These are phyloP conservation scores for Alfaro cultratus DNA, from an alignment of 2,797 vertebrate genomes.

Conservation along the genomic window DNA sequence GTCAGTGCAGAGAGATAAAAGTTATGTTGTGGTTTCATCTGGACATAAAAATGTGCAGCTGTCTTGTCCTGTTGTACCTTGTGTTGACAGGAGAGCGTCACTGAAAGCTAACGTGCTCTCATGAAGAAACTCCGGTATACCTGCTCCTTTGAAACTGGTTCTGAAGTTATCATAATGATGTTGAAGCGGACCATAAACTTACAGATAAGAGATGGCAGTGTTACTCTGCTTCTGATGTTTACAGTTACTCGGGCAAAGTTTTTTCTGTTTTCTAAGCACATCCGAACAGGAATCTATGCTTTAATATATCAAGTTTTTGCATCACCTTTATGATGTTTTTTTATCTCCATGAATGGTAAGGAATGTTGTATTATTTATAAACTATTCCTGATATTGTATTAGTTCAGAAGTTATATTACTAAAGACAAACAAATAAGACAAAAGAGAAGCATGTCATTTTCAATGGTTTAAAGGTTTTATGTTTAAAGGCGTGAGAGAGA, in stretches of 20 bases:
- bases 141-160: constrained; percentile 32
- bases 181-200: constrained; percentile 29
- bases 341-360: not conserved
- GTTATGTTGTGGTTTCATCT: constrained; percentile 21
- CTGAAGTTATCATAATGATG: constrained; percentile 31
- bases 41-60: constrained; percentile 31
- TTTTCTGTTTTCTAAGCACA: not conserved
- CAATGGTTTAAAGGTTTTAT: not conserved
- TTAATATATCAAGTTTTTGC: not conserved
- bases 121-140: constrained; percentile 6
- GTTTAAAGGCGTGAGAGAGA: not conserved
- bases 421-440: not conserved
- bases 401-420: not conserved
- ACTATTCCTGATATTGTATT: not conserved
- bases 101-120: constrained; percentile 17
- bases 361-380: not conserved
- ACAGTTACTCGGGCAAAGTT: constrained; percentile 26
- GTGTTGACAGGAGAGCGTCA: constrained; percentile 1
- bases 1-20: constrained; percentile 36
- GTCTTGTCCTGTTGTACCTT: constrained; percentile 4
- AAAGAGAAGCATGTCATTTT: not conserved
- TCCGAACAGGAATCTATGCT: not conserved
- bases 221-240: constrained; percentile 37
- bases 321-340: not conserved
- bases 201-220: constrained; percentile 24